Evolutionary conservation across 2,797 vertebrate species (phyloP).

Genomic region (Sylvia borin): DNA sequence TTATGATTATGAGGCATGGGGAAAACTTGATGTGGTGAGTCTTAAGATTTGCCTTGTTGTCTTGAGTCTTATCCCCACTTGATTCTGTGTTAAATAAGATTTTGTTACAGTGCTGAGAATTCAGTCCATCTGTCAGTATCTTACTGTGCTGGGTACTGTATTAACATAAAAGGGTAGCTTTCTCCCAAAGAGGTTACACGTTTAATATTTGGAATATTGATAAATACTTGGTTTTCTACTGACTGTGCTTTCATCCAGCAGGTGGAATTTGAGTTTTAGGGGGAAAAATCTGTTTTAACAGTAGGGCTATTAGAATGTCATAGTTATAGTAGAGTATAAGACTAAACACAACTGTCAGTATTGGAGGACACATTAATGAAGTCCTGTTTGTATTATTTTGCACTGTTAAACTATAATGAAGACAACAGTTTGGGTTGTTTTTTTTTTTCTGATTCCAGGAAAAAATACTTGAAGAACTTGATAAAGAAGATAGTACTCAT

Average conservation of each 20-base stretch:
- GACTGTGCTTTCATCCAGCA: neutral
- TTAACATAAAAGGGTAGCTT: neutral
- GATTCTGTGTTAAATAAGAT: neutral
- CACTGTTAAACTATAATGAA: neutral
- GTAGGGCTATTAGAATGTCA: neutral
- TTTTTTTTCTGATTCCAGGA: constrained; percentile 77
- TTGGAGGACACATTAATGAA: neutral
- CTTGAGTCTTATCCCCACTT: neutral
- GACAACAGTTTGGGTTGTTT: neutral
- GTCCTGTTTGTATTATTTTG: neutral
- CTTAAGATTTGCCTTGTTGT: neutral
- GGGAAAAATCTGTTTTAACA: neutral
- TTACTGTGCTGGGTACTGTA: neutral
- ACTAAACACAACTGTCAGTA: neutral
- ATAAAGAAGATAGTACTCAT: constrained; percentile 86
- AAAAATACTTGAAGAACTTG: constrained; percentile 88
- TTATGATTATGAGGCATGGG: constrained; percentile 92
- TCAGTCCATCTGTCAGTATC: neutral
- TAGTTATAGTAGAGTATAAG: neutral
- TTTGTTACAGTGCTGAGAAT: neutral
- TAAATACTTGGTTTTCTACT: neutral
- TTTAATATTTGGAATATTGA: neutral
- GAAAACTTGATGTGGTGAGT: constrained; percentile 94
- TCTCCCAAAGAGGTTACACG: accelerated
- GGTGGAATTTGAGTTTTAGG: neutral